phyloP scores from a whole-genome alignment of 2,113 vertebrate genomes.

The Pelusios castaneus region DNA sequence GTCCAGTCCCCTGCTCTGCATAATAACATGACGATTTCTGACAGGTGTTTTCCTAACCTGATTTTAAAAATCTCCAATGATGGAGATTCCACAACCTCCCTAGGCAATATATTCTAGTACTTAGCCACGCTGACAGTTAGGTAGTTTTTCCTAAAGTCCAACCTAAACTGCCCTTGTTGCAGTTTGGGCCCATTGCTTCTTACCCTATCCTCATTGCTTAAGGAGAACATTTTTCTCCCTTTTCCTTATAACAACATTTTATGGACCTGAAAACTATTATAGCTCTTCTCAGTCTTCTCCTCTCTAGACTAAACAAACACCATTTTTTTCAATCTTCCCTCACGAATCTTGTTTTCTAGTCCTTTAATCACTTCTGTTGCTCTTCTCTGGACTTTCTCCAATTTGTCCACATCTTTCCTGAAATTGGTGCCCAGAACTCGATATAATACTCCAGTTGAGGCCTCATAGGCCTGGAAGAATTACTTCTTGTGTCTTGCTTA shows the following conservation, averaged over 20 bases:
- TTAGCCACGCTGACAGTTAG: background rate
- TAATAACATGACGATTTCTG: background rate
- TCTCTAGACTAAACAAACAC: background rate
- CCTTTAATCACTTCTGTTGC: background rate
- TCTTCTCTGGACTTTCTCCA: background rate
- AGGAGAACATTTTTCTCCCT: background rate
- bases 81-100: background rate
- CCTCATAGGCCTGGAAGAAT: background rate
- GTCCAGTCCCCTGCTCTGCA: background rate
- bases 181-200: background rate
- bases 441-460: background rate
- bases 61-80: background rate
- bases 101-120: background rate
- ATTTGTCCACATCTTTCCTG: background rate
- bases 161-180: background rate
- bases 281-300: background rate
- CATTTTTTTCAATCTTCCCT: background rate
- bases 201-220: background rate
- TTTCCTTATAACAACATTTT: background rate
- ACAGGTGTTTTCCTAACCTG: background rate
- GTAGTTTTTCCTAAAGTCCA: background rate
- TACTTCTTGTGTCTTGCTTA: background rate
- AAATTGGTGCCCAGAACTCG: background rate
- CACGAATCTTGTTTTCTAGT: background rate
- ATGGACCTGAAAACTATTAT: background rate